phyloP scores from a whole-genome alignment of 2,888 invertebrate species.

The Caenorhabditis sulstoni region DNA sequence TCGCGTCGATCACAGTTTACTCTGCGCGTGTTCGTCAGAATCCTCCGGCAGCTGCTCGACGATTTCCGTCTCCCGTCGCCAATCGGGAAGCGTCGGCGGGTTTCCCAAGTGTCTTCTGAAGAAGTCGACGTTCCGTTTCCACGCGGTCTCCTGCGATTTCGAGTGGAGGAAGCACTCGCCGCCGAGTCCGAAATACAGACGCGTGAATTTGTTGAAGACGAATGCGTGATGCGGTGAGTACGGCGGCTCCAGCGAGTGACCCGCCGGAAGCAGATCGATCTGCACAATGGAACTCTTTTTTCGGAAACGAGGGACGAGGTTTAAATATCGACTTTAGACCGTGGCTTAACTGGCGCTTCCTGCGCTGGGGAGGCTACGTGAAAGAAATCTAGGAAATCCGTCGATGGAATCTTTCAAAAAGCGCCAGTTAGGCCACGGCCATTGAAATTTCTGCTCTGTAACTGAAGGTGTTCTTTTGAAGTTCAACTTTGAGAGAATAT shows the following conservation, averaged over 20 bases:
- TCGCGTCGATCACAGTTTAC: too few relatives aligned
- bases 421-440: too few relatives aligned
- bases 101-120: conserved; percentile 56
- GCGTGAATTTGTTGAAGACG: conserved; percentile 36
- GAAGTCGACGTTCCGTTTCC: conserved; percentile 50
- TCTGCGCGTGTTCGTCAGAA: too few relatives aligned
- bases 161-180: conserved; percentile 46
- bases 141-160: conserved; percentile 47
- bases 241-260: conserved; percentile 51
- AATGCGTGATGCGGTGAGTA: conserved; percentile 44
- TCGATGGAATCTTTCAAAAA: too few relatives aligned
- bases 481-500: too few relatives aligned
- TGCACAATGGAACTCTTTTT: background rate
- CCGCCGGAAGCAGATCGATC: conserved; percentile 28
- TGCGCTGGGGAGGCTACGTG: too few relatives aligned
- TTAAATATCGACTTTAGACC: too few relatives aligned
- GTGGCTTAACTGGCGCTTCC: too few relatives aligned
- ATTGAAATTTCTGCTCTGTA: too few relatives aligned
- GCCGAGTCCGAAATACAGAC: conserved; percentile 43
- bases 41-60: background rate
- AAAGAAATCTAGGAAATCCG: too few relatives aligned
- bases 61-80: conserved; percentile 11
- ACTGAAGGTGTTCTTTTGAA: too few relatives aligned
- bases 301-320: too few relatives aligned
- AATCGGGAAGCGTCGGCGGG: conserved; percentile 50